Conservation (phyloP, 2,888 invertebrate species). For the Drosophila longiperda region DNA sequence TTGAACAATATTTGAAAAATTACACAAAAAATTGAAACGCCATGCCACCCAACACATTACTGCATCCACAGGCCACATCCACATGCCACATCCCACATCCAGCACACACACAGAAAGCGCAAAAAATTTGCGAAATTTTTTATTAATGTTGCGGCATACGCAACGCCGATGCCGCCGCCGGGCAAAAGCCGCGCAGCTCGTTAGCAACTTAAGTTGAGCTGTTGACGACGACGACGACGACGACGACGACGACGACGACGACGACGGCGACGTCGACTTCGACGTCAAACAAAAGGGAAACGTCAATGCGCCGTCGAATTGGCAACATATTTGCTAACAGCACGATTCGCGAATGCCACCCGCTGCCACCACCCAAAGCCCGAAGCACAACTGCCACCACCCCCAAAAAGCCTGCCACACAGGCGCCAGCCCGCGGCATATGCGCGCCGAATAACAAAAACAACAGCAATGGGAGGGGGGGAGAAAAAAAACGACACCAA, state of each 20-base stretch:
- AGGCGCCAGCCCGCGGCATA: conserved; percentile 67
- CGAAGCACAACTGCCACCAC: conserved; percentile 6
- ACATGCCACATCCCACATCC: conserved; percentile 25
- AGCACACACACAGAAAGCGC: conserved; percentile 34
- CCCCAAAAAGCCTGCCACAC: conserved; percentile 1
- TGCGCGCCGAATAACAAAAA: conserved; percentile 42
- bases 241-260: conserved; percentile 10
- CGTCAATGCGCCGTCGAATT: conserved; percentile 78
- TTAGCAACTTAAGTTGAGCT: conserved; percentile 81
- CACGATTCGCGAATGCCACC: conserved; percentile 46
- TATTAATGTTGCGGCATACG: conserved; percentile 77
- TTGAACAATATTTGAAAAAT: conserved; percentile 84
- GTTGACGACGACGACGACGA: conserved; percentile 55
- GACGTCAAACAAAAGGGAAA: conserved; percentile 70
- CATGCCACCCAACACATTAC: conserved; percentile 33
- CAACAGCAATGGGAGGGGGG: too few relatives aligned
- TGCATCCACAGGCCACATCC: not conserved
- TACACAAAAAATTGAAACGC: conserved; percentile 58
- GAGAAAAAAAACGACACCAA: conserved; percentile 1
- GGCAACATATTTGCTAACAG: conserved; percentile 84
- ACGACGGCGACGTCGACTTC: conserved; percentile 53
- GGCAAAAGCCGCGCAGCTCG: conserved; percentile 76
- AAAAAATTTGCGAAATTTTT: conserved; percentile 54
- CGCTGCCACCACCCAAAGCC: conserved; percentile 2
- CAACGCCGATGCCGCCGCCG: conserved; percentile 53